These are phyloP conservation scores for Hyles euphorbiae DNA, from an alignment of 1,140 invertebrate genomes.

Conservation along the genomic window DNA sequence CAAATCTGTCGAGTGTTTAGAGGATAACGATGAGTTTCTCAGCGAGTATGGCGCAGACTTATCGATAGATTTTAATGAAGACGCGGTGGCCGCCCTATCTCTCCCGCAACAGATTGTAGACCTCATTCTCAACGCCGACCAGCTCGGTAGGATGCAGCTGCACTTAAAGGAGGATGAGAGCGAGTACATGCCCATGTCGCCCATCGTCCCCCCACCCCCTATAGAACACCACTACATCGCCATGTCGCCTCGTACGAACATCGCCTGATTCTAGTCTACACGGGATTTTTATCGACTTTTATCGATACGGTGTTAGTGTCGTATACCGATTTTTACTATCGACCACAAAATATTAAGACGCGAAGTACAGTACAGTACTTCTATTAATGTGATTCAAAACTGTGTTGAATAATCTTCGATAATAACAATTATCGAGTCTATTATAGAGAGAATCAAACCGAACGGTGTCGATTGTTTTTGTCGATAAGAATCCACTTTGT, in stretches of 20 bases:
- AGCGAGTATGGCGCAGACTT: slow-evolving; percentile 39
- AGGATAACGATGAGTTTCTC: slow-evolving; percentile 32
- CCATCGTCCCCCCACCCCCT: slow-evolving; percentile 36
- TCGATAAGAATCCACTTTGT: too few relatives aligned
- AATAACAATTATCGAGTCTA: too few relatives aligned
- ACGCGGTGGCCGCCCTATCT: slow-evolving; percentile 28
- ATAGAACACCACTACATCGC: slow-evolving; percentile 57
- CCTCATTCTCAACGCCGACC: slow-evolving; percentile 42
- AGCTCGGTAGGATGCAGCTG: slow-evolving; percentile 33
- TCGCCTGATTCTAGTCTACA: slow-evolving; percentile 30
- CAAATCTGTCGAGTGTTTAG: slow-evolving; percentile 59
- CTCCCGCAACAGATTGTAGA: slow-evolving; percentile 48
- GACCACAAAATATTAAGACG: too few relatives aligned
- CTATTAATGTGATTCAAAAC: too few relatives aligned
- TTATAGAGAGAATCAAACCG: too few relatives aligned
- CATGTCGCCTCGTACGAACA: slow-evolving; percentile 56
- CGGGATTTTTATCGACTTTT: slow-evolving; percentile 1
- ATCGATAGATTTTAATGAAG: slow-evolving; percentile 34
- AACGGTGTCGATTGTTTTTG: too few relatives aligned
- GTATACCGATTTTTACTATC: too few relatives aligned
- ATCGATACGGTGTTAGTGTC: too few relatives aligned
- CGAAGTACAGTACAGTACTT: too few relatives aligned
- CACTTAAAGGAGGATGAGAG: slow-evolving; percentile 39
- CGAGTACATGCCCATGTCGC: slow-evolving; percentile 61
- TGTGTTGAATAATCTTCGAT: too few relatives aligned